phyloP scores from a whole-genome alignment of 92 coral and sea anemone species.

The Zoanthus gigantus region DNA sequence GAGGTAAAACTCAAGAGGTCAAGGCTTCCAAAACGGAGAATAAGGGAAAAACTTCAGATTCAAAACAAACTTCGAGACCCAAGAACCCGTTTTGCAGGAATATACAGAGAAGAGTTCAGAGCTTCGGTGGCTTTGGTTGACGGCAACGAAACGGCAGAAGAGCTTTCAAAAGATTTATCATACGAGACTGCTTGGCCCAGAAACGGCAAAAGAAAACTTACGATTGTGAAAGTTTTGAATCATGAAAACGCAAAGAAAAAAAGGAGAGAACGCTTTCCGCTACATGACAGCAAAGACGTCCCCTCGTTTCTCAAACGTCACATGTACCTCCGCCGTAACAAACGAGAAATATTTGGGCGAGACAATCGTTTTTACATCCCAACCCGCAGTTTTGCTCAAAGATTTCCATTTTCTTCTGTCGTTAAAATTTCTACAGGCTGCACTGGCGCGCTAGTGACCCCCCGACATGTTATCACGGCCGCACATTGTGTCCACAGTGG shows the following conservation, averaged over 20 bases:
- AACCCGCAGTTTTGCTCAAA: constrained; percentile 51
- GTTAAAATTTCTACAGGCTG: constrained; percentile 93
- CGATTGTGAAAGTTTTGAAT: constrained; percentile 48
- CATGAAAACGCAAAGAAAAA: constrained; percentile 43
- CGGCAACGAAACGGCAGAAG: constrained; percentile 55
- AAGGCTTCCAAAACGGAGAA: constrained; percentile 15
- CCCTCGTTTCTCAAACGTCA: constrained; percentile 35
- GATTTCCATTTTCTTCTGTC: constrained; percentile 84
- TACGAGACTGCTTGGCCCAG: constrained; percentile 85
- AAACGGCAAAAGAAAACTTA: constrained; percentile 70
- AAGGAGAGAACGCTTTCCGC: constrained; percentile 40
- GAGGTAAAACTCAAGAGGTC: constrained; percentile 35
- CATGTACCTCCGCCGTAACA: constrained; percentile 53
- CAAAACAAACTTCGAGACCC: constrained; percentile 44
- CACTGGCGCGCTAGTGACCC: constrained; percentile 87
- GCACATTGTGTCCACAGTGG: constrained; percentile 96
- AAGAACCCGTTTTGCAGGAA: constrained; percentile 61
- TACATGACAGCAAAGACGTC: constrained; percentile 41
- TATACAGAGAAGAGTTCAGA: constrained; percentile 39
- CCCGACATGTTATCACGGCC: constrained; percentile 87
- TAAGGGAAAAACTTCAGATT: constrained; percentile 20
- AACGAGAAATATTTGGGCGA: constrained; percentile 51
- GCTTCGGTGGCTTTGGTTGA: constrained; percentile 57
- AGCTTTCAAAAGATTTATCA: constrained; percentile 69
- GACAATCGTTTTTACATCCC: constrained; percentile 68